Evolutionary conservation across 2,797 vertebrate species (phyloP), one percentile per base, ranked within the genome.

Genomic region (Gallinago stenura): DNA sequence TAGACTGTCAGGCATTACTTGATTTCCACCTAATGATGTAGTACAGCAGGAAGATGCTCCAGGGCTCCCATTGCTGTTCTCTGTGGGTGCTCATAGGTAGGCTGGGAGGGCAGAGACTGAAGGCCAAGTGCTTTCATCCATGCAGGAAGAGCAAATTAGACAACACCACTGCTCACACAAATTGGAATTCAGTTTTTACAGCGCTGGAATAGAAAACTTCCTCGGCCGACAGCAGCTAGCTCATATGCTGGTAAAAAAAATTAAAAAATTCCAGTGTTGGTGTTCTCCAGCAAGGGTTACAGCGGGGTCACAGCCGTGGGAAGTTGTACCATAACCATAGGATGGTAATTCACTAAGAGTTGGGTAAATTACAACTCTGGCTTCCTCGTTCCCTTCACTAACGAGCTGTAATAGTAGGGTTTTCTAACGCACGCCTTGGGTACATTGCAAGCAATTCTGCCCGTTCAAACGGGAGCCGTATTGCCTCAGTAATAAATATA

Each of bases 11-110:
- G 57, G 72, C n/a, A 83, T 90, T 93, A 61, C 76, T 92, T 93
- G 61, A 90, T 95, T 97, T 94, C 78, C 68, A 83, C 33, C 87
- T 96, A 91, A 95, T 96, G 83, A 90, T 69, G 56, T 84, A 54
- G 35, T 93, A 66, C 60, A 85, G 37, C 18, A 82, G n/a, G 68
- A 66, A 86, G 62, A 43, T 75, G 83, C 83, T 93, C 50, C 72
- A 87, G 77, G 81, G 90, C 7, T 78, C 82, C 18, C 21, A 37
- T 9, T 64, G 16, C 51, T 89, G 39, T 77, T 89, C 70, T 41
- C 20, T 35, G 26, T 83, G 61, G 43, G 58, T 45, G 24, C 80
- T 84, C 25, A 4, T 15, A 24, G 71, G 31, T 80, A 88, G 77
- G 60, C 62, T 91, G 64, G 69, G 54, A 95, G 82, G 54, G 68